A percentile compares a stretch with the other conserved stretches of the same genome.
These are phyloP conservation scores for Dryadula phaetusa DNA, from an alignment of 2,888 invertebrate genomes.

Conservation along the genomic window DNA sequence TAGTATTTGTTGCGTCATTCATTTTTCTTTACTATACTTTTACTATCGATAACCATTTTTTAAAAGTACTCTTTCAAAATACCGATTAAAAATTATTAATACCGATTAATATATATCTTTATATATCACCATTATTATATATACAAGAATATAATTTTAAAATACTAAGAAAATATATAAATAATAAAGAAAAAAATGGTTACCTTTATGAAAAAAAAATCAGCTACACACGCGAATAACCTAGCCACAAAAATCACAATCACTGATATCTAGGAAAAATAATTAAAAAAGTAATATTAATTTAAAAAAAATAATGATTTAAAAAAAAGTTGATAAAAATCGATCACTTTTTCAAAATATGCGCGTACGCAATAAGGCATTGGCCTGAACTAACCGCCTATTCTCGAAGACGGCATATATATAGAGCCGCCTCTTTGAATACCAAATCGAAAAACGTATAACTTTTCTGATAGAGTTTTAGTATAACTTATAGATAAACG, in stretches of 20 bases:
- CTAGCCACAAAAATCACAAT: slow-evolving; percentile 6
- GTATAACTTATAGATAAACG: background rate
- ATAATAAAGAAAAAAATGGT: background rate
- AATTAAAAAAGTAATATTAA: slow-evolving; percentile 15
- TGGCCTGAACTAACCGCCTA: slow-evolving; percentile 64
- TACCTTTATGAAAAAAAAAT: background rate
- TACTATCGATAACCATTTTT: background rate
- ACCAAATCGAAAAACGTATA: slow-evolving; percentile 38
- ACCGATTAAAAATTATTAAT: background rate
- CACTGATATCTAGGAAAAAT: slow-evolving; percentile 15
- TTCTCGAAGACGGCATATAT: slow-evolving; percentile 60
- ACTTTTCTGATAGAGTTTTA: slow-evolving; percentile 18
- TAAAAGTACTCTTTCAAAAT: background rate
- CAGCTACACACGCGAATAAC: background rate
- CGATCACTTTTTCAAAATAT: slow-evolving; percentile 51
- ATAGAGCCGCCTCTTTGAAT: slow-evolving; percentile 52
- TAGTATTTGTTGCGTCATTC: slow-evolving; percentile 20
- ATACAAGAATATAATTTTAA: too few species aligned
- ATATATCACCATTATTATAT: too few species aligned
- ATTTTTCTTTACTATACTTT: background rate
- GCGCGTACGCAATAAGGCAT: slow-evolving; percentile 54
- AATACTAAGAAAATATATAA: background rate
- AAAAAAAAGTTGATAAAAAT: slow-evolving; percentile 42
- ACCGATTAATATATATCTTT: too few species aligned
- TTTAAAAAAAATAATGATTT: slow-evolving; percentile 16